Evolutionary conservation across 2,797 vertebrate genomes (phyloP), one percentile per base, ranked within the genome.

Genomic region (Octomys mimax): DNA sequence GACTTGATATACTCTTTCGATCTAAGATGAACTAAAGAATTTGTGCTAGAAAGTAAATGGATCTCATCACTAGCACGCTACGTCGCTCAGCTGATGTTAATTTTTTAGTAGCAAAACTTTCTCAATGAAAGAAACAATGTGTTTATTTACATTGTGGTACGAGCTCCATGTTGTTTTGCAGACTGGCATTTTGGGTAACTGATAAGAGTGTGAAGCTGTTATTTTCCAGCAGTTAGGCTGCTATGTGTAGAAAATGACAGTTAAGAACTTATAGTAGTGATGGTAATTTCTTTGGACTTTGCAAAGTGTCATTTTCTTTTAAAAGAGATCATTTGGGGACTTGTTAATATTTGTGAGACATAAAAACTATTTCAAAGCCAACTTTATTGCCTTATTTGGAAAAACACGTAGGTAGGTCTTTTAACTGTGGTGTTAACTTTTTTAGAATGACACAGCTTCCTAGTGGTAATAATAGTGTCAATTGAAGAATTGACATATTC

Each of bases 301-400:
- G 19, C 39, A 92, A 84, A 95, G 52, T 19, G 86, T 46, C 18
- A 12, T 71, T 70, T 80, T 59, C 11, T 77, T 92, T 85, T 66
- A 93, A 75, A 42, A 42, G 42, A 42, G 42, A 42, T 42, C 42
- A 42, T 42, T 42, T 42, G 1, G 54, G 70, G 89, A 52, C 77
- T 42, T 95, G 89, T 80, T 95, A 59, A 28, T 84, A 31, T 96
- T 85, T 75, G 24, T 95, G 93, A 97, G 85, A 94, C 13, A 6
- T 81, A 66, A 95, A 91, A 85, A 79, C 81, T 62, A 54, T 94
- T 96, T 90, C 61, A 95, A 90, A 96, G 93, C 79, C 28, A 94
- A 84, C 64, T 95, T 78, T 52, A 10, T 97, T 97, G 94, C 95
- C 95, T 97, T 97, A 94, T 59, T 84, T 87, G 95, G 79, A 93